Evolutionary conservation across 2,113 vertebrate genomes (phyloP), one percentile per base, ranked within the genome.

Genomic region (Nerophis ophidion): DNA sequence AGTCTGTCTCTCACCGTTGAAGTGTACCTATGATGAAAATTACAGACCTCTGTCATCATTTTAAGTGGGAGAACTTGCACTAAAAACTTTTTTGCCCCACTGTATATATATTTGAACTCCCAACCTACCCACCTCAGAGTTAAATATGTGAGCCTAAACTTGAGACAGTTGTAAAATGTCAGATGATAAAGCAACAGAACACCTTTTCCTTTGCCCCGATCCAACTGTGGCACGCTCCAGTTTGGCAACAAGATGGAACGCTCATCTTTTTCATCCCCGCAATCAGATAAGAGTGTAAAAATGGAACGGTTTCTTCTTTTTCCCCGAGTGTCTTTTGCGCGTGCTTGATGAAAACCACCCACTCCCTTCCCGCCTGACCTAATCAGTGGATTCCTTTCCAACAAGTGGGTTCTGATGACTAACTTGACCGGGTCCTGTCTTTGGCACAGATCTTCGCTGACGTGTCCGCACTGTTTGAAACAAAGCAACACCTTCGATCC

Each of bases 401-500:
- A 33, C 53, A 56, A 44, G 52, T 34, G 35, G 0, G 42, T 54
- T 16, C 9, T 38, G 1, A 0, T 50, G 9, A 11, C 57, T 57
- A 8, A 65, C 57, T 10, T 60, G 14, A 50, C 13, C 10, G 9
- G 54, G 15, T 54, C 42, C 58, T 33, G 45, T 38, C 7, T 17
- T 61, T 17, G 57, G 83, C 63, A 48, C 76, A 98, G 96, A 72
- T 98, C 95, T 26, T 98, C 95, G 11, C 84, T 98, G 86, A 98
- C 96, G 0, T 98, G 96, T 57, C 95, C 96, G 2, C 96, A 96
- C 77, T 98, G 96, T 83, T 92, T 87, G 84, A 96, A 93, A 71
- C 95, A 98, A 83, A 97, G 96, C 89, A 97, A 97, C 91, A 98
- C 96, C 66, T 98, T 96, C 0, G 96, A 98, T 72, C 96, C 95